Conservation (phyloP, 2,888 invertebrate genomes). For the Archips crataeganus region DNA sequence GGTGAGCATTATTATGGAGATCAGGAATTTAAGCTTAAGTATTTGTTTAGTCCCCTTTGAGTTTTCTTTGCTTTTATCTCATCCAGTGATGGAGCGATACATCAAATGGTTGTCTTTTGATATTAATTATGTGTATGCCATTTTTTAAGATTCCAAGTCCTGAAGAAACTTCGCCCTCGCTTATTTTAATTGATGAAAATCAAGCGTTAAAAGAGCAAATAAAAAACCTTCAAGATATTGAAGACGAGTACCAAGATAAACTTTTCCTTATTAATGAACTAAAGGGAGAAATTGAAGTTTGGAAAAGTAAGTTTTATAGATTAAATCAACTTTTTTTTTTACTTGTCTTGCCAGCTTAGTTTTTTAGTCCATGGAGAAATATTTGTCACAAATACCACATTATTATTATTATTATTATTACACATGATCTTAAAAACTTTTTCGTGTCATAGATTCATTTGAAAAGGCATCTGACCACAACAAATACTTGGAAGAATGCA, state of each 20-base stretch:
- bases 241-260: slow-evolving; percentile 66
- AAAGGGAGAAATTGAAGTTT: slow-evolving; percentile 63
- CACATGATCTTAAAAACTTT: background rate
- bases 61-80: background rate
- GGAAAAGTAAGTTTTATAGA: slow-evolving; percentile 63
- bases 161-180: slow-evolving; percentile 54
- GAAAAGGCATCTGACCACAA: slow-evolving; percentile 64
- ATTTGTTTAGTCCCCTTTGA: too few relatives aligned
- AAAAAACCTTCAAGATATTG: slow-evolving; percentile 66
- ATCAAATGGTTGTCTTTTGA: background rate
- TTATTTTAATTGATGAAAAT: slow-evolving; percentile 67
- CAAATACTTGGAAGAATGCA: slow-evolving; percentile 65
- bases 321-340: background rate
- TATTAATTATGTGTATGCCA: too few relatives aligned
- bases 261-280: slow-evolving; percentile 12
- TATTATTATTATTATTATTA: slow-evolving; percentile 2
- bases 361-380: background rate
- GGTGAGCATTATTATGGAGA: slow-evolving; percentile 49
- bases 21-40: too few relatives aligned
- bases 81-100: background rate
- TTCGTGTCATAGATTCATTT: slow-evolving; percentile 59
- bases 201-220: slow-evolving; percentile 70
- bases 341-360: background rate
- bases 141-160: slow-evolving; percentile 41
- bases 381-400: background rate